Base-by-base conservation (phyloP, 2,888 invertebrate genomes). In the Polylopha cassiicola region DNA sequence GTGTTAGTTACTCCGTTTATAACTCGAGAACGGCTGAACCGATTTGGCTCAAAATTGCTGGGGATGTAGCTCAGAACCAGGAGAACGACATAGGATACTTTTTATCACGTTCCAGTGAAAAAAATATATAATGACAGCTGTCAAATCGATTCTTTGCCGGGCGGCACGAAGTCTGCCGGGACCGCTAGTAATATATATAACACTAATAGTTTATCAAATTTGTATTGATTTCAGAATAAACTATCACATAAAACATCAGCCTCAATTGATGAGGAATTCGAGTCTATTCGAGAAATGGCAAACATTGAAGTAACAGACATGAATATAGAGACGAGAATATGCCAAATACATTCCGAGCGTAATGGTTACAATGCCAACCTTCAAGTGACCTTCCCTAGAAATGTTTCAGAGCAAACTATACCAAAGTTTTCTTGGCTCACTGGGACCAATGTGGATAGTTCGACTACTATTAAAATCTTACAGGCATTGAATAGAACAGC, bases 401-500 rank as follows among this genome's bases (percentile, higher is more conserved):
- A 84, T 54, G 71, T 79, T 3, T 66, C 73, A 2, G 84, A 84
- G 55, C 76, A 78, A 44, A 78, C 74, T 4, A 84, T 86, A 62
- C 86, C 86, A 8, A 82, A 80, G 51, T 85, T 86, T 51, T 80
- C 86, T 2, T 86, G 86, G 86, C 55, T 86, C 3, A 74, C 78
- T 1, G 86, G 84, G 13, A 86, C 86, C n/a, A 86, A 86, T 55
- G 82, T 96, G 1, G 92, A 93, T 55, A 92, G 91, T 46, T 73
- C 88, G 23, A 89, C 91, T 1, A 91, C 92, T 51, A 87, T 89
- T 4, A 91, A 92, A 67, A 82, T 97, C 33, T 77, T 95, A 30
- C 95, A 95, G 79, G 91, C 92, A 8, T 85, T 97, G 18, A 93
- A 92, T 55, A 91, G 90, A 67, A 91, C 93, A 33, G 94, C 95